Evolutionary conservation across 2,888 invertebrate species (phyloP).

Genomic region (Trypoxylon attenuatum): DNA sequence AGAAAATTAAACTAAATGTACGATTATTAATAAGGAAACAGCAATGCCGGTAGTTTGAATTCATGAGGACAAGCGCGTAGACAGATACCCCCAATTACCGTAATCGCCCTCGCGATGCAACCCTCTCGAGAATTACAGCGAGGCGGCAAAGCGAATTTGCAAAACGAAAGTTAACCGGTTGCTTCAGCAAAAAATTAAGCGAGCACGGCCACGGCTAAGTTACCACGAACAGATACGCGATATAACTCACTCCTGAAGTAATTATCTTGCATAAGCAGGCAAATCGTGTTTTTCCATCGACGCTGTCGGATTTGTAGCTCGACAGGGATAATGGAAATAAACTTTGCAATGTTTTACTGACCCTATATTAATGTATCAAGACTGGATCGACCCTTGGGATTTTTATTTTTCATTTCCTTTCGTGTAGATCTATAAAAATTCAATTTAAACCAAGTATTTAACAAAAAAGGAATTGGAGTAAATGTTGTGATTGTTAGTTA

Average conservation of each 20-base stretch:
- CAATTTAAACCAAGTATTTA: no score
- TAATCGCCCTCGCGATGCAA: slow-evolving; percentile 5
- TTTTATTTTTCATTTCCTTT: no score
- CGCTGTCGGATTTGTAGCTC: no score
- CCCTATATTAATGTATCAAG: no score
- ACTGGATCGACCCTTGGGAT: no score
- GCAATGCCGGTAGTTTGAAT: no score
- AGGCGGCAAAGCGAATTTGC: slow-evolving; percentile 9
- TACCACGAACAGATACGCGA: slow-evolving; percentile 37
- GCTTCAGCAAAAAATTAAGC: slow-evolving; percentile 19
- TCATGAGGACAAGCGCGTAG: background rate
- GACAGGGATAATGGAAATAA: no score
- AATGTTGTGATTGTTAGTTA: no score
- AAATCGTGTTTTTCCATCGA: slow-evolving; percentile 43
- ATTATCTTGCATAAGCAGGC: slow-evolving; percentile 49
- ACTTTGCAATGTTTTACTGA: no score
- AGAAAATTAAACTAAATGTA: no score
- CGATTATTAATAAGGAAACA: background rate
- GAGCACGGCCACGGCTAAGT: slow-evolving; percentile 30
- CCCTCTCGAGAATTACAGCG: slow-evolving; percentile 5
- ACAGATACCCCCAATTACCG: background rate
- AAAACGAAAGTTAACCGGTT: slow-evolving; percentile 29
- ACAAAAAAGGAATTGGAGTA: no score
- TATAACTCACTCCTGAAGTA: slow-evolving; percentile 38
- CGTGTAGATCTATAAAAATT: no score